A percentile compares a stretch with the other conserved stretches of the same genome.
These are phyloP conservation scores for Lytechinus variegatus DNA, from an alignment of 35 echinoderm and acorn worm species.

Conservation along the genomic window DNA sequence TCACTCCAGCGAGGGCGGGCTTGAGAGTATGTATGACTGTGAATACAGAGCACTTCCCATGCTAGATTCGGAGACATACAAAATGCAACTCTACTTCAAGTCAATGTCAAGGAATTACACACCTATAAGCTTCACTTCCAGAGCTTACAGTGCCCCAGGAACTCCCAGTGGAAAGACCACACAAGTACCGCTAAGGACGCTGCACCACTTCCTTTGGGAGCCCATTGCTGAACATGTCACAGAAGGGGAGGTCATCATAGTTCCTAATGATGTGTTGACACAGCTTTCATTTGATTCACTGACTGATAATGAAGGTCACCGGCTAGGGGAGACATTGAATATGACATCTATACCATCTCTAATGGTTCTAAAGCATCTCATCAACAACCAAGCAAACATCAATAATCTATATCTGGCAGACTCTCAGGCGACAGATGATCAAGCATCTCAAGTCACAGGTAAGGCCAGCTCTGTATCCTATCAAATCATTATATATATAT, in stretches of 20 bases:
- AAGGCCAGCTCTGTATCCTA: background rate
- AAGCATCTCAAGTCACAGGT: slow-evolving; percentile 3
- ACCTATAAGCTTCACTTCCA: background rate
- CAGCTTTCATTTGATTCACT: slow-evolving; percentile 75
- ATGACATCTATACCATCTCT: slow-evolving; percentile 50
- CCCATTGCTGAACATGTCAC: slow-evolving; percentile 44
- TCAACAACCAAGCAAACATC: background rate
- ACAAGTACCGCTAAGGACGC: slow-evolving; percentile 23
- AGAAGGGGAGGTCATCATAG: slow-evolving; percentile 57
- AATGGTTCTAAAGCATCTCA: slow-evolving; percentile 30
- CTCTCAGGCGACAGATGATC: background rate
- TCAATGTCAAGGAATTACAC: background rate
- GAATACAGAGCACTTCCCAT: slow-evolving; percentile 79
- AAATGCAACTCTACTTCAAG: slow-evolving; percentile 58
- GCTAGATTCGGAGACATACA: slow-evolving; percentile 56
- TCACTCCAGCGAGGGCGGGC: slow-evolving; percentile 13
- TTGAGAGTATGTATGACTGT: slow-evolving; percentile 59
- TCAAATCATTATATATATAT: no score
- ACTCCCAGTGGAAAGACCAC: background rate
- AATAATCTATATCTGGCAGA: slow-evolving; percentile 26
- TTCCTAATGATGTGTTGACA: slow-evolving; percentile 56
- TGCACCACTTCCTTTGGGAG: slow-evolving; percentile 61
- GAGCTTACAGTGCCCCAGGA: background rate
- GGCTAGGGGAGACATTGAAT: slow-evolving; percentile 50
- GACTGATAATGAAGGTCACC: slow-evolving; percentile 52